Evolutionary conservation across 2,888 invertebrate species (phyloP).

Genomic region (Cantharis rustica): DNA sequence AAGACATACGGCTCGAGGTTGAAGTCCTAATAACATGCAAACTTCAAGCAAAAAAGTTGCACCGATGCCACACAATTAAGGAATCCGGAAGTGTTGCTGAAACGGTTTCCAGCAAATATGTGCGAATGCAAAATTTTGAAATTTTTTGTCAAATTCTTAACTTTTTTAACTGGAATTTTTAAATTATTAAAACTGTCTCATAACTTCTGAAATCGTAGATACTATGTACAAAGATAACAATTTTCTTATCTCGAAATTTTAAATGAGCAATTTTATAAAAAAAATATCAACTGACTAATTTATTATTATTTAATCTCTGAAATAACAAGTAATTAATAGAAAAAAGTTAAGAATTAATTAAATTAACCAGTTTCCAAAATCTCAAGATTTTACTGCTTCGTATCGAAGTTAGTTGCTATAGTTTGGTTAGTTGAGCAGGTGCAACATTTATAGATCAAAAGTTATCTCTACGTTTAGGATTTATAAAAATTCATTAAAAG

Average conservation of each 20-base stretch:
- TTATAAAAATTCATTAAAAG: neutral
- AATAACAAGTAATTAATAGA: neutral
- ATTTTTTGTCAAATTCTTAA: neutral
- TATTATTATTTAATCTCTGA: neutral
- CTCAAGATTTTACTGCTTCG: neutral
- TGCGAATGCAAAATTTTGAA: neutral
- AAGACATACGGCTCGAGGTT: conserved; percentile 19
- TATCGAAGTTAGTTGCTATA: neutral
- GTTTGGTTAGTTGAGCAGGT: neutral
- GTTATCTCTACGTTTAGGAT: neutral
- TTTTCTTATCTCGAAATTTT: neutral
- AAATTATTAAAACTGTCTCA: neutral
- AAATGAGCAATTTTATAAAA: neutral
- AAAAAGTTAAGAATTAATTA: neutral
- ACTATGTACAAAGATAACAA: neutral
- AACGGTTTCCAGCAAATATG: neutral
- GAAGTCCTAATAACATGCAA: conserved; percentile 24
- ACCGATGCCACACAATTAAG: neutral
- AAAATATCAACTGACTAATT: neutral
- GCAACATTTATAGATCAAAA: neutral
- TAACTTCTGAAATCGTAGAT: neutral
- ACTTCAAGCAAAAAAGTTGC: conserved; percentile 1
- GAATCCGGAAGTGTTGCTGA: neutral
- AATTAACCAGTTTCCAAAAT: neutral
- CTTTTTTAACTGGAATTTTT: neutral